phyloP scores from a whole-genome alignment of 2,797 vertebrate species.

The Parauchenoglanis punctatus region DNA sequence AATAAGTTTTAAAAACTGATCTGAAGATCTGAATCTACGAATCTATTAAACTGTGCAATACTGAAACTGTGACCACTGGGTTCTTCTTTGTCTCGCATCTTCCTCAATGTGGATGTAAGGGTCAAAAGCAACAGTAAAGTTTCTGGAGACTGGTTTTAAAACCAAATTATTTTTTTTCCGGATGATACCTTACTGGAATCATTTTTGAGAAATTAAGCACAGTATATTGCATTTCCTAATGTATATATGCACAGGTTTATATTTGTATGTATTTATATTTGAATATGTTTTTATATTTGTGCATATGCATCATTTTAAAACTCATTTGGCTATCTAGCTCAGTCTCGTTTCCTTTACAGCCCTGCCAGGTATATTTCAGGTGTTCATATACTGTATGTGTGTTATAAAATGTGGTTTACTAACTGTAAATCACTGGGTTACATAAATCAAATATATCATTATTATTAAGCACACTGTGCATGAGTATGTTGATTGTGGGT shows the following conservation, averaged over 20 bases:
- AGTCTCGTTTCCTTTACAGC: neutral
- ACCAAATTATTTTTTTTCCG: neutral
- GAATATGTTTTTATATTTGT: neutral
- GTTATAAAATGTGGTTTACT: neutral
- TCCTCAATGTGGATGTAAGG: neutral
- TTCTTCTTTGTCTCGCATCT: neutral
- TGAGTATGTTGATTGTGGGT: slow-evolving; percentile 13
- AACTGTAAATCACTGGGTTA: slow-evolving; percentile 14
- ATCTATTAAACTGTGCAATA: neutral
- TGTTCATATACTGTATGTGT: neutral
- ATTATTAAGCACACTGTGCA: slow-evolving; percentile 24
- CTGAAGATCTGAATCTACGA: neutral
- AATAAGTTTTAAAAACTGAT: neutral
- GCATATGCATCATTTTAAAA: neutral
- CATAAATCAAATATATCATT: slow-evolving; percentile 10
- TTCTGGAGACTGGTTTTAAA: neutral
- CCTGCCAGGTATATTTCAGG: neutral
- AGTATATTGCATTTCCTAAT: neutral
- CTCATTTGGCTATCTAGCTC: neutral
- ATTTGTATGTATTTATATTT: neutral
- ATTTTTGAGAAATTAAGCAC: neutral
- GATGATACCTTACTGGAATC: neutral
- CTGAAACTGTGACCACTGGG: neutral
- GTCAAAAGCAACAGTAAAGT: neutral
- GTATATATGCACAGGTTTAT: neutral